Evolutionary conservation across 2,888 invertebrate genomes (phyloP).

Genomic region (Autographa gamma): DNA sequence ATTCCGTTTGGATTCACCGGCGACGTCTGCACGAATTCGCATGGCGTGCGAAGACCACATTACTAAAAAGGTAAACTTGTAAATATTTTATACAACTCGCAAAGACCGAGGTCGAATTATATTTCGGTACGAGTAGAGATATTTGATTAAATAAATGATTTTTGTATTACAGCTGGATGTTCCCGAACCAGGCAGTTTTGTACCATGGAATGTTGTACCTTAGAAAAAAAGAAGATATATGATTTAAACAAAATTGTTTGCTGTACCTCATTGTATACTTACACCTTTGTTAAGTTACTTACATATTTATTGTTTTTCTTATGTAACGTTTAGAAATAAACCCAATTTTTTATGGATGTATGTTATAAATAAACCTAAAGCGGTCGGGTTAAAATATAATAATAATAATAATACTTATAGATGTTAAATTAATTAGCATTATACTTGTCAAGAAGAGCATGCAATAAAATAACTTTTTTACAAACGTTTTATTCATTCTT

Average conservation of each 20-base stretch:
- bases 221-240: slow-evolving; percentile 62
- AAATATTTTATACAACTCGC: background rate
- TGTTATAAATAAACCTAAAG: too few species aligned
- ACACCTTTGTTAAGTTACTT: background rate
- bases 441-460: background rate
- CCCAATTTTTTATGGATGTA: too few species aligned
- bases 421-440: background rate
- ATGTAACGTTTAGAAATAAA: too few species aligned
- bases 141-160: slow-evolving; percentile 5
- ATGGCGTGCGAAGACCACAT: slow-evolving; percentile 96
- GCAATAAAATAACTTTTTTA: background rate
- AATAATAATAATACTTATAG: background rate
- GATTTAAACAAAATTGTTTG: background rate
- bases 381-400: too few species aligned
- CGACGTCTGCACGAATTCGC: slow-evolving; percentile 96
- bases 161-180: slow-evolving; percentile 86
- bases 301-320: background rate
- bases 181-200: slow-evolving; percentile 87
- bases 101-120: too few species aligned
- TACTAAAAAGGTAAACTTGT: slow-evolving; percentile 90
- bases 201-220: slow-evolving; percentile 91
- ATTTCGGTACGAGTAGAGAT: too few species aligned
- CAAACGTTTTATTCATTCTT: background rate
- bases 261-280: slow-evolving; percentile 10
- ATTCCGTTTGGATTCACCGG: slow-evolving; percentile 94